Conservation (phyloP, 2,113 vertebrate genomes). For the Terrapene triunguis region DNA sequence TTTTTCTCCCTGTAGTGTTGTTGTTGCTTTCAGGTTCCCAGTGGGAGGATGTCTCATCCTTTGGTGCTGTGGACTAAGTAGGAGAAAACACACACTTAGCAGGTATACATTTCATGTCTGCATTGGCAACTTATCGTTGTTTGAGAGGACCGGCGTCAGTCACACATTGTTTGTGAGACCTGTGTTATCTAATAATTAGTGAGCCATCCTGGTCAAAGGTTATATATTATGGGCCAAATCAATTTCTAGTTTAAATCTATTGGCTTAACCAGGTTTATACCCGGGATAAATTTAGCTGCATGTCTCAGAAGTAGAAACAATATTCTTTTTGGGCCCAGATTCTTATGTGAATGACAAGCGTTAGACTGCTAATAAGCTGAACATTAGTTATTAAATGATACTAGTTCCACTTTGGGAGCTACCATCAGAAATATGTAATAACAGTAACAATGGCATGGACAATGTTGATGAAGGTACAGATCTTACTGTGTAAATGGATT, state of each 20-base stretch:
- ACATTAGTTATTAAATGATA: accelerated
- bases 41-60: neutral
- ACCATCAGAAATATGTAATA: neutral
- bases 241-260: neutral
- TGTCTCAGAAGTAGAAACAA: neutral
- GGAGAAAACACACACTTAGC: neutral
- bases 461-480: neutral
- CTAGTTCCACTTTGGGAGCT: neutral
- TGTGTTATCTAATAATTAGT: neutral
- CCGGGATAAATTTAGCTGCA: neutral
- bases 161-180: neutral
- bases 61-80: neutral
- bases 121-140: neutral
- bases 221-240: neutral
- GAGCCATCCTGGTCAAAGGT: neutral
- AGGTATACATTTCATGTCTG: neutral
- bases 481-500: neutral
- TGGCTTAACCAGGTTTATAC: neutral
- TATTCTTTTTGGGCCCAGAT: neutral
- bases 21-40: neutral
- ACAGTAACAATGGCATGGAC: accelerated
- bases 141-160: too few species aligned
- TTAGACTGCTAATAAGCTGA: neutral
- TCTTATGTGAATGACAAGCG: neutral
- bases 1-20: neutral